These are phyloP conservation scores for Scelioninae gen. 1 DNA, from an alignment of 2,888 invertebrate genomes.

Conservation along the genomic window DNA sequence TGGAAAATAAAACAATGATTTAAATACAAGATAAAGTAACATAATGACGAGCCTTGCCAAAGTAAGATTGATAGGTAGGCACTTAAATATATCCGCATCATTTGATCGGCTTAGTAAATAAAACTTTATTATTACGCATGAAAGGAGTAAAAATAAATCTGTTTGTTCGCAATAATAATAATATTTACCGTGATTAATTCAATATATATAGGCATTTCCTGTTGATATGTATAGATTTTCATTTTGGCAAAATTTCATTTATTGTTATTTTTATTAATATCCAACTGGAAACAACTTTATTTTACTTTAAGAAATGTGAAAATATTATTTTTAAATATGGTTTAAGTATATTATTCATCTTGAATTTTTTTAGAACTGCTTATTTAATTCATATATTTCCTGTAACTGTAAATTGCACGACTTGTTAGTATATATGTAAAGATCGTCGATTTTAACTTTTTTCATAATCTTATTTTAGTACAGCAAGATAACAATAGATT, in stretches of 20 bases:
- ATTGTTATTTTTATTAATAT: background rate
- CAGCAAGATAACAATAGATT: background rate
- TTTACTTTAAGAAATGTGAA: background rate
- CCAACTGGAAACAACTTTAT: background rate
- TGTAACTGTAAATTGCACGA: background rate
- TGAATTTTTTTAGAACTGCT: too few relatives aligned
- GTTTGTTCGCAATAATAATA: slow-evolving; percentile 15
- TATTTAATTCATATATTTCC: background rate
- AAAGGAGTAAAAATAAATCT: slow-evolving; percentile 28
- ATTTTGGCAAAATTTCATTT: slow-evolving; percentile 10
- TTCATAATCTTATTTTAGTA: background rate
- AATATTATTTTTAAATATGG: background rate
- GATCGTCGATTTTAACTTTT: background rate
- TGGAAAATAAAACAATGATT: slow-evolving; percentile 27
- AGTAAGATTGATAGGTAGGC: slow-evolving; percentile 13
- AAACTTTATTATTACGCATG: slow-evolving; percentile 20
- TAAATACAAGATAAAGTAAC: slow-evolving; percentile 13
- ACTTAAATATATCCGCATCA: slow-evolving; percentile 14
- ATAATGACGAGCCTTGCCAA: slow-evolving; percentile 21
- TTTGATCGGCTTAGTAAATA: slow-evolving; percentile 23
- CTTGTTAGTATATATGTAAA: background rate
- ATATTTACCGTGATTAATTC: slow-evolving; percentile 7
- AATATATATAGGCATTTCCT: slow-evolving; percentile 12
- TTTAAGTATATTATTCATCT: too few relatives aligned
- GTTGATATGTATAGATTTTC: background rate